Evolutionary conservation across 64 coral and sea anemone species (phyloP), one percentile per base, ranked within the genome.

Genomic region (Stichodactyla mertensii): DNA sequence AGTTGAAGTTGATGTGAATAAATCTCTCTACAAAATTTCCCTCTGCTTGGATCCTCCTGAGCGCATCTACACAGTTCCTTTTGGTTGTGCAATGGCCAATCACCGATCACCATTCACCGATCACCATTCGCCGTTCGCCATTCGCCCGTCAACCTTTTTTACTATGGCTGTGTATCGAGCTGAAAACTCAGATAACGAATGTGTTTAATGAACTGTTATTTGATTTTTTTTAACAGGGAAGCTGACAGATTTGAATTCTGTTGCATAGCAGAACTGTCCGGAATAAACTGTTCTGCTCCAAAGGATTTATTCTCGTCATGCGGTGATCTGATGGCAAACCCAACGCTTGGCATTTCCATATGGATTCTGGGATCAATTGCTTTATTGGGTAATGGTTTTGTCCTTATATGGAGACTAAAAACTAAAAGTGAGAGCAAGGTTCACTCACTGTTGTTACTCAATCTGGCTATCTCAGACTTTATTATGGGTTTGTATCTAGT

Each of bases 341-440:
- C 77, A 51, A 97, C 94, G 8, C 67, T 97, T 23, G 78, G 88
- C 52, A 78, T 87, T 5, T 97, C 88, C 59, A 97, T 97, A 58
- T 97, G 94, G 94, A 93, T 97, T 87, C 91, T 97, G 69, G 94
- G 94, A 78, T 90, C 84, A 22, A 97, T 97, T 31, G 94, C 94
- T 2, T 88, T 97, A 27, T 58, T 97, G 19, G 94, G 94, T 16
- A 97, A 97, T 19, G 91, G 55, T 55, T 97, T 97, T 71, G 94
- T 97, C n/a, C 83, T 97, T 55, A 90, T 89, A 56, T 97, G 94
- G 94, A 77, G 94, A 61, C n/a, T 97, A 7, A 90, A 89, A 86
- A 88, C 85, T 3, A 97, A 93, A 74, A 93, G 90, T 24, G 94
- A 97, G 11, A 97, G 85, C 88, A 97, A 86, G 54, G 88, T 92